Conservation (phyloP, 2,888 invertebrate species). For the Rhimphoctona megacephalus region DNA sequence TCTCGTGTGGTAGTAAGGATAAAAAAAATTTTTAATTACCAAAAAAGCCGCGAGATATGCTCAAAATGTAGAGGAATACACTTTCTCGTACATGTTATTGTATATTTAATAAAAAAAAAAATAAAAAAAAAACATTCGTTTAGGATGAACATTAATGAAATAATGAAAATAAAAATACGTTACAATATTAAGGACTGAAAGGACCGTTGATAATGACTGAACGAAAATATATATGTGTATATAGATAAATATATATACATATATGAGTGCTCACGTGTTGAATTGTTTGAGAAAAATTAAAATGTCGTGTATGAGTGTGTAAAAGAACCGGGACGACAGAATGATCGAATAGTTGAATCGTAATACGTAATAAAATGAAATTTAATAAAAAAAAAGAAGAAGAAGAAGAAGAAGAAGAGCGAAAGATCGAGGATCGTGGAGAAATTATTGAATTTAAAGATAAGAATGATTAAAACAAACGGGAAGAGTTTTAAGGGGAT, state of each 20-base stretch:
- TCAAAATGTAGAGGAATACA: constrained; percentile 77
- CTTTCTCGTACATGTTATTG: constrained; percentile 66
- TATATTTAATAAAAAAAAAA: constrained; percentile 45
- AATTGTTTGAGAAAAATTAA: constrained; percentile 22
- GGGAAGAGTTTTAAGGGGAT: constrained; percentile 35
- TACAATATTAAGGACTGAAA: constrained; percentile 60
- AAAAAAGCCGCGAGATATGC: constrained; percentile 81
- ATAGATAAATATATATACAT: constrained; percentile 16
- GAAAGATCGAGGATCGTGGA: constrained; percentile 61
- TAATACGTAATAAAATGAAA: constrained; percentile 61
- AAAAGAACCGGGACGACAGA: constrained; percentile 34
- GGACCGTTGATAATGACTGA: constrained; percentile 60
- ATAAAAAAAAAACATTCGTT: constrained; percentile 21
- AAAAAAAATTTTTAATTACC: constrained; percentile 39
- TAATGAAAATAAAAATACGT: constrained; percentile 54
- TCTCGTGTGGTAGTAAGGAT: constrained; percentile 44
- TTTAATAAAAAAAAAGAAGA: constrained; percentile 28
- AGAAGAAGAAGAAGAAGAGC: not conserved
- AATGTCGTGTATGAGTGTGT: constrained; percentile 41
- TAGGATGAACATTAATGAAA: constrained; percentile 59
- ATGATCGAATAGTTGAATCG: constrained; percentile 54
- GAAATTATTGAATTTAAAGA: constrained; percentile 30
- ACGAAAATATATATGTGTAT: constrained; percentile 35
- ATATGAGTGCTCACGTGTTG: constrained; percentile 28
- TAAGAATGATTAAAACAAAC: constrained; percentile 12